Evolutionary conservation across 2,113 vertebrate species (phyloP), one percentile per base, ranked within the genome.

Genomic region (Rhineura floridana): DNA sequence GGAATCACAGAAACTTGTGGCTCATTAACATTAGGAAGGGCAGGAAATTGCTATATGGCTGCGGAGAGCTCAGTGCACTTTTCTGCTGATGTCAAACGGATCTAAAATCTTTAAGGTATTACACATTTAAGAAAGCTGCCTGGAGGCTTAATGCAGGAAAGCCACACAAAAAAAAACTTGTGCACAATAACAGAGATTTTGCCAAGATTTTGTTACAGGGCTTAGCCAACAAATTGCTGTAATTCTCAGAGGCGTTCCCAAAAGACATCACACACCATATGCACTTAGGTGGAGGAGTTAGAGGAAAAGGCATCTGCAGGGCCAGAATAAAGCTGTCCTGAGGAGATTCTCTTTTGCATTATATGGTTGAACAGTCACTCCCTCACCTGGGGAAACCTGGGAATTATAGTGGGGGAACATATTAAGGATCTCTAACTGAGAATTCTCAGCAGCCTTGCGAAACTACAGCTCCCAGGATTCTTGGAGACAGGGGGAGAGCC

Each of bases 71-170:
- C 91, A 92, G 91, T 70, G 87, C 88, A 79, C 86, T 90, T 90
- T 84, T 95, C 89, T 92, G 90, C 90, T 94, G 92, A 95, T 94
- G 91, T 93, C 91, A 93, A 95, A 93, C 91, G 89, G 93, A 96
- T 92, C 93, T 94, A 93, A 95, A 95, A 93, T 94, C 91, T 94
- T 94, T 93, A 94, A 92, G 90, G 94, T 93, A 94, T 95, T 95
- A 94, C 89, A 95, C 89, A 93, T 95, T 92, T 94, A 94, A 95
- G 93, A 90, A 78, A 91, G 86, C 83, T 91, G 93, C 93, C 91
- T 81, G 91, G 88, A 90, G 93, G 90, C 83, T 93, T 91, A 90
- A 90, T 33, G 79, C 90, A 92, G 84, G 33, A 92, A 90, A 95
- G 90, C 9, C 62, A 75, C 75, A 84, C 83, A 1, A 92, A 92